Evolutionary conservation across 2,797 vertebrate species (phyloP).

Genomic region (Crax fasciolata): DNA sequence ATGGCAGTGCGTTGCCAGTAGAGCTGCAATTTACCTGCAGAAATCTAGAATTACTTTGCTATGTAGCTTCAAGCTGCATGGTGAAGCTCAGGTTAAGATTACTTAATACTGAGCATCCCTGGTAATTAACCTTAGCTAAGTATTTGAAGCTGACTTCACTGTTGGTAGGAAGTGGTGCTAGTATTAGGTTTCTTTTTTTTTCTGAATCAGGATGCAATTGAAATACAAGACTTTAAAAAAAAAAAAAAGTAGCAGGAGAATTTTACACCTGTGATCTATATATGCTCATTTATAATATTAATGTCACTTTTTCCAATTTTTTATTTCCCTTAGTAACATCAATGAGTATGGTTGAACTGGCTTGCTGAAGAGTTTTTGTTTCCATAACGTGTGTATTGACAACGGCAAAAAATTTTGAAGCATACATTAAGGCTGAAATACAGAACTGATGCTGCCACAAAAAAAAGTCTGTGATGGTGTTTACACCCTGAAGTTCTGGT

Average conservation of each 20-base stretch:
- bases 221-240: background rate
- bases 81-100: background rate
- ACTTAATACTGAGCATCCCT: background rate
- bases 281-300: background rate
- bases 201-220: background rate
- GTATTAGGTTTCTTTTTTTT: background rate
- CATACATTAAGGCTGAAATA: background rate
- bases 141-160: background rate
- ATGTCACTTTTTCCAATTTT: background rate
- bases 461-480: background rate
- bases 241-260: background rate
- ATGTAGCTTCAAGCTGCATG: background rate
- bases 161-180: background rate
- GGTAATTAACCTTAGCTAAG: background rate
- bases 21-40: background rate
- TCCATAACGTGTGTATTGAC: background rate
- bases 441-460: background rate
- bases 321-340: background rate
- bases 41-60: background rate
- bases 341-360: background rate
- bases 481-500: conserved; percentile 19
- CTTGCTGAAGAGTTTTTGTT: background rate
- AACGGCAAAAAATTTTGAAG: background rate
- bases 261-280: background rate
- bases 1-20: background rate